Percentiles rank a stretch among this genome's conserved stretches.
Evolutionary conservation across 2,797 vertebrate genomes (phyloP).

Genomic region (Megaceryle alcyon): DNA sequence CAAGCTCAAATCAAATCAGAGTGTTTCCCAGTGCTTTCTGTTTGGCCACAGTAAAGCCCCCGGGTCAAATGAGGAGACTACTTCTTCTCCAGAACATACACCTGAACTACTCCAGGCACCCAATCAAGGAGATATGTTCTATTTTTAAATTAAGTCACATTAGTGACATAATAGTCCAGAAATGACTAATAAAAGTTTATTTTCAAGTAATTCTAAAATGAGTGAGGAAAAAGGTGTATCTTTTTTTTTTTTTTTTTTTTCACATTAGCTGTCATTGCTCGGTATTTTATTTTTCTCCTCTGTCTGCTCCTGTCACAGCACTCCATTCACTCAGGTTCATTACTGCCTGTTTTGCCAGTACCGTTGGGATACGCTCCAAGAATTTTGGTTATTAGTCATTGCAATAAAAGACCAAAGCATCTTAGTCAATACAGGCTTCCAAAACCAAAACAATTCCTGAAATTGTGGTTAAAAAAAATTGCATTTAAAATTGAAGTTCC

Average conservation of each 20-base stretch:
- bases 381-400: neutral
- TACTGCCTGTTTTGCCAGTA: neutral
- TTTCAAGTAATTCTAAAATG: neutral
- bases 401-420: neutral
- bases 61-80: neutral
- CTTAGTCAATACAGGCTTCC: neutral
- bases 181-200: neutral
- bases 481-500: neutral
- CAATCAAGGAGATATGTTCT: rapidly evolving
- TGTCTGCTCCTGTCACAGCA: neutral
- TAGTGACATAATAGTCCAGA: neutral
- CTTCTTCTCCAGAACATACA: neutral
- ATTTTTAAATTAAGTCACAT: neutral
- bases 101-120: neutral
- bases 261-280: neutral
- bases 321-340: neutral
- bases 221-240: neutral
- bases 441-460: neutral
- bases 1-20: slow-evolving; percentile 27
- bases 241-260: neutral
- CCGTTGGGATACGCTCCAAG: neutral
- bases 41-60: neutral
- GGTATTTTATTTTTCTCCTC: neutral
- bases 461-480: neutral
- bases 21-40: neutral